Base-by-base conservation (phyloP, 2,888 invertebrate genomes). In the Pterobdella sp. region DNA sequence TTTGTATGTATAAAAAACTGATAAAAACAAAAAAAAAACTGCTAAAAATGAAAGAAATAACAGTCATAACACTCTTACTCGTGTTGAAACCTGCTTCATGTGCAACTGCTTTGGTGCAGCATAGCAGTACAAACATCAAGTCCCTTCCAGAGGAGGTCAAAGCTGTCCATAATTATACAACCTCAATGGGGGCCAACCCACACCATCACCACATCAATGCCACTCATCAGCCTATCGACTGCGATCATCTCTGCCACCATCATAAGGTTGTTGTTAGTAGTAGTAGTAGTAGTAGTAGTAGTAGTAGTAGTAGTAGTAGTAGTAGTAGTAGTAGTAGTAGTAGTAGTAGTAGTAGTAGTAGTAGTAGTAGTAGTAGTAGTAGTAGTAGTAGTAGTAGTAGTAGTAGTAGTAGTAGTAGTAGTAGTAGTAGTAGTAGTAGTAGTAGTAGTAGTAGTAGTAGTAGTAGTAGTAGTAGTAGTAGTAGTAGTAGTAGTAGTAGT, bases 281-380 rank as follows among this genome's bases (percentile, higher is more conserved):
- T 7, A 64, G 64, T 4, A 64, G 64, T 4, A 67, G 68, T 7
- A 67, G 68, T 7, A 67, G 68, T 7, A 35, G 68, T 7, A 67
- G 68, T 7, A 67, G 68, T 7, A 67, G 68, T 7, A 67, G 68
- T 7, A 67, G 68, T 7, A 67, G 68, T 7, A 35, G 36, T 4
- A 67, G 68, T 7, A 67, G 68, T 7, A 67, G 68, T 7, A 67
- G 68, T 7, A 67, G 68, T 7, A 67, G 68, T 7, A 67, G 36
- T 7, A 67, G 68, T 7, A 67, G 68, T 7, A 67, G 68, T 7
- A 67, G 68, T 7, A 67, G 68, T 7, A 67, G 68, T 7, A 67
- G 68, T 7, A 67, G 68, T 7, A 67, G 68, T 7, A 67, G 68
- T 7, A 67, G 68, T 7, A 67, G 68, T 7, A 67, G 68, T 7